Percentiles rank a stretch among this genome's conserved stretches.
phyloP scores from a whole-genome alignment of 1,140 invertebrate genomes.

The Bombus ignitus region DNA sequence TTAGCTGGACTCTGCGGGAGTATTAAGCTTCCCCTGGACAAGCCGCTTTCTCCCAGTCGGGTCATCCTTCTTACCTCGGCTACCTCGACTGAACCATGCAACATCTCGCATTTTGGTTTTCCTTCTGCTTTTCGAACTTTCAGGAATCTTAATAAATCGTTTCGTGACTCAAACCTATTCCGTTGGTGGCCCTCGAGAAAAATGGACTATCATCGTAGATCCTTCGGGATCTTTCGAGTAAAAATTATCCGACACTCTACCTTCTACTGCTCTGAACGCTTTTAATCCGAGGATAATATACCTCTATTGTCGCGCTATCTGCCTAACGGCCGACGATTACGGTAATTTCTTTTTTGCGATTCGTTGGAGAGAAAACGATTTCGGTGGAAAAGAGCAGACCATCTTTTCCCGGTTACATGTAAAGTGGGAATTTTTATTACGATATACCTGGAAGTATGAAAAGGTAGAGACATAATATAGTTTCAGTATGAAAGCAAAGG shows the following conservation, averaged over 20 bases:
- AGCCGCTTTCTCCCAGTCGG: constrained; percentile 30
- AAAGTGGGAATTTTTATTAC: no score
- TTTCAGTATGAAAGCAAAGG: no score
- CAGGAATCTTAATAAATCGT: constrained; percentile 61
- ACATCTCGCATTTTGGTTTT: constrained; percentile 34
- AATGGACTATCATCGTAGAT: constrained; percentile 40
- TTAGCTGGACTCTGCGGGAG: neutral
- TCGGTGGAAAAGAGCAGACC: neutral
- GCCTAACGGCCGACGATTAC: constrained; percentile 29
- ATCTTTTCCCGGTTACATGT: no score
- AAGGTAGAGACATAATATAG: no score
- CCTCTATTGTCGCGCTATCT: constrained; percentile 23
- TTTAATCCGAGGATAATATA: constrained; percentile 60
- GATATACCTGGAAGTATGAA: no score
- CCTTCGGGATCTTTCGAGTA: constrained; percentile 26
- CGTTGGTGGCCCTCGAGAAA: constrained; percentile 6
- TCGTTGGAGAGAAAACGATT: neutral
- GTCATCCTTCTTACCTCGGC: constrained; percentile 42
- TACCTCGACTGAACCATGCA: neutral
- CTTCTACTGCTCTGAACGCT: neutral
- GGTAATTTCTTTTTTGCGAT: constrained; percentile 5
- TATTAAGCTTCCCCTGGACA: constrained; percentile 41
- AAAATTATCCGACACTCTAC: constrained; percentile 35
- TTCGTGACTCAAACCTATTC: constrained; percentile 38
- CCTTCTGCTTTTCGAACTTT: constrained; percentile 32